Evolutionary conservation across 2,888 invertebrate species (phyloP).

Genomic region (Zonitis immaculata): DNA sequence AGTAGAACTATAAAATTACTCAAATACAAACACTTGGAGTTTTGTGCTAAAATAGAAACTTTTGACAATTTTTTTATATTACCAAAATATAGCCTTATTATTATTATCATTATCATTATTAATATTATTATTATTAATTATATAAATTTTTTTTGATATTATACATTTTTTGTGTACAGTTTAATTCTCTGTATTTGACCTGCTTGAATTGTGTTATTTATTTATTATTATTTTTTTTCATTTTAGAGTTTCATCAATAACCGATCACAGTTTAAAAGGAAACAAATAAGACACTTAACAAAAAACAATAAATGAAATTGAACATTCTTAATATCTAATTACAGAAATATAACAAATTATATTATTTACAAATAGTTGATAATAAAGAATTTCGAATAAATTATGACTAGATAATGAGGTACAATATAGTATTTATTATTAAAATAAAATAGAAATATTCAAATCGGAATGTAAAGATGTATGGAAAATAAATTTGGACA

Average conservation of each 20-base stretch:
- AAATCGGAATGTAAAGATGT: constrained; percentile 25
- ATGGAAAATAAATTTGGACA: constrained; percentile 7
- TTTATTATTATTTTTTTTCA: no score
- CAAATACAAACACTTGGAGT: constrained; percentile 33
- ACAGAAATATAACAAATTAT: constrained; percentile 17
- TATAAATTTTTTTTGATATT: constrained; percentile 39
- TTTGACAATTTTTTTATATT: constrained; percentile 36
- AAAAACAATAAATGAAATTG: constrained; percentile 6
- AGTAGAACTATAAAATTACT: constrained; percentile 18
- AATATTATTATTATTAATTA: neutral
- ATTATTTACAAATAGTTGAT: constrained; percentile 12
- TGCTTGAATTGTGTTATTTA: constrained; percentile 24
- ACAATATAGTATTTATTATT: constrained; percentile 20
- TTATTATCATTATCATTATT: neutral
- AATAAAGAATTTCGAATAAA: constrained; percentile 17
- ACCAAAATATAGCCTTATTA: constrained; percentile 44
- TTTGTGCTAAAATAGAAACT: constrained; percentile 46
- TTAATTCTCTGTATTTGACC: constrained; percentile 43
- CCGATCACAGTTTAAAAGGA: constrained; percentile 34
- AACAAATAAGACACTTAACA: constrained; percentile 2
- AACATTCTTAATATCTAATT: constrained; percentile 8
- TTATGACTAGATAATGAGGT: constrained; percentile 31
- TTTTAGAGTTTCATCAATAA: constrained; percentile 17
- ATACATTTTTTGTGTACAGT: constrained; percentile 41
- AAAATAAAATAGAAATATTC: no score